phyloP scores from a whole-genome alignment of 2,113 vertebrate genomes.

The Tonatia bakeri region DNA sequence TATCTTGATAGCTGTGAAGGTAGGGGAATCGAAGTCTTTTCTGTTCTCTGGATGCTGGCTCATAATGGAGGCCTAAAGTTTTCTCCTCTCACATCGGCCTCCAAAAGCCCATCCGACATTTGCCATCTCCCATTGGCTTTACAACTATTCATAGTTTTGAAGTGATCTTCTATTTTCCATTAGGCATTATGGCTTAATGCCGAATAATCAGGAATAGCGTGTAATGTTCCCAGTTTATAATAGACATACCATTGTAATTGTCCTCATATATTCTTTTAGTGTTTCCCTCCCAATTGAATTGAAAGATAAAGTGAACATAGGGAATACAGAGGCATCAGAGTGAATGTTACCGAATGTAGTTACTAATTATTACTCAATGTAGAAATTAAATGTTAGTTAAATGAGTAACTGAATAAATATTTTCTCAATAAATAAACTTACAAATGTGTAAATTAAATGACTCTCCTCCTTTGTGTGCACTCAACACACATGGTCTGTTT shows the following conservation, averaged over 20 bases:
- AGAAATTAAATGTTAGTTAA: background rate
- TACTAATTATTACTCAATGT: background rate
- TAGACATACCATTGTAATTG: background rate
- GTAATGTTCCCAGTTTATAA: conserved; percentile 42
- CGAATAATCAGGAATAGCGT: background rate
- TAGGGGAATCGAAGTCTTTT: conserved; percentile 44
- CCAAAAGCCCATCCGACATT: background rate
- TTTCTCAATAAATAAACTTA: background rate
- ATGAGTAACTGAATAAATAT: background rate
- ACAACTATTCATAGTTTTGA: conserved; percentile 59
- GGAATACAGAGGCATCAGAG: background rate
- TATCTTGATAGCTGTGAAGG: conserved; percentile 42
- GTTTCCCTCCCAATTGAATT: background rate
- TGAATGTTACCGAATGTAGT: background rate
- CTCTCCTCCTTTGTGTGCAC: background rate
- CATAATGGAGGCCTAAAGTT: background rate
- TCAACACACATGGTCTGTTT: background rate
- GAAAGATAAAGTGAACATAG: conserved; percentile 28
- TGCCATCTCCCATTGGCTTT: conserved; percentile 64
- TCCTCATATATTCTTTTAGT: conserved; percentile 41
- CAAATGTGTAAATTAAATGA: background rate
- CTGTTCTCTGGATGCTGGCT: conserved; percentile 13
- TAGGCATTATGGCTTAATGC: conserved; percentile 38
- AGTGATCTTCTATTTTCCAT: conserved; percentile 56
- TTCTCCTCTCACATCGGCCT: background rate